Conservation (phyloP, 2,113 vertebrate species). For the Oxygymnocypris stewartii region DNA sequence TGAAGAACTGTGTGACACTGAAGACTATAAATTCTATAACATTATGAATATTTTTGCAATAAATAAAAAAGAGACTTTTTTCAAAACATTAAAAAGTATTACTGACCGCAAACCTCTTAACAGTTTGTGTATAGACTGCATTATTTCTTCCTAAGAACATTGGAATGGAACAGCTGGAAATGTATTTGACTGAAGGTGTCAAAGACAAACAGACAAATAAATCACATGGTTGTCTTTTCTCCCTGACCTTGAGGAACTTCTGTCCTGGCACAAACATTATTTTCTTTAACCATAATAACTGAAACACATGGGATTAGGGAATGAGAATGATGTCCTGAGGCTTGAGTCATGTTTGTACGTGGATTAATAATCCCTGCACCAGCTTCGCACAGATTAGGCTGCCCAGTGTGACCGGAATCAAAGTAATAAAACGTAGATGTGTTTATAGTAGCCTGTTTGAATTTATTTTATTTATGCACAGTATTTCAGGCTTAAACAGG, state of each 20-base stretch:
- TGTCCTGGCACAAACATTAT: conserved; percentile 19
- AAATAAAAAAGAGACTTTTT: neutral
- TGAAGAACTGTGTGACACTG: neutral
- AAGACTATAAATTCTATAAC: neutral
- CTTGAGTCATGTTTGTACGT: conserved; percentile 67
- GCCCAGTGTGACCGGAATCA: conserved; percentile 29
- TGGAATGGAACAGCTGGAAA: neutral
- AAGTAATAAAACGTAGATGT: conserved; percentile 17
- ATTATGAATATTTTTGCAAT: neutral
- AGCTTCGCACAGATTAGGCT: conserved; percentile 69
- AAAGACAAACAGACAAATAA: neutral
- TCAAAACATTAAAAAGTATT: neutral
- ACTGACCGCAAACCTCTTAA: neutral
- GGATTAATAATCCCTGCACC: conserved; percentile 70
- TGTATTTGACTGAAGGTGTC: neutral
- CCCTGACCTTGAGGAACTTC: conserved; percentile 37
- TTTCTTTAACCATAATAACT: conserved; percentile 39
- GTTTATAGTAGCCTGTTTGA: neutral
- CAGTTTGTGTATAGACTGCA: neutral
- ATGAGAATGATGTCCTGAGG: conserved; percentile 64
- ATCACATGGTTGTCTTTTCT: neutral
- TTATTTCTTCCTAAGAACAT: neutral
- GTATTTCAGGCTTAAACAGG: neutral
- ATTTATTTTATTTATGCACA: neutral
- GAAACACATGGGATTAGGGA: conserved; percentile 52